Percentiles rank a stretch among this genome's conserved stretches.
Evolutionary conservation across 2,113 vertebrate genomes (phyloP).

Genomic region (Cinclus cinclus): DNA sequence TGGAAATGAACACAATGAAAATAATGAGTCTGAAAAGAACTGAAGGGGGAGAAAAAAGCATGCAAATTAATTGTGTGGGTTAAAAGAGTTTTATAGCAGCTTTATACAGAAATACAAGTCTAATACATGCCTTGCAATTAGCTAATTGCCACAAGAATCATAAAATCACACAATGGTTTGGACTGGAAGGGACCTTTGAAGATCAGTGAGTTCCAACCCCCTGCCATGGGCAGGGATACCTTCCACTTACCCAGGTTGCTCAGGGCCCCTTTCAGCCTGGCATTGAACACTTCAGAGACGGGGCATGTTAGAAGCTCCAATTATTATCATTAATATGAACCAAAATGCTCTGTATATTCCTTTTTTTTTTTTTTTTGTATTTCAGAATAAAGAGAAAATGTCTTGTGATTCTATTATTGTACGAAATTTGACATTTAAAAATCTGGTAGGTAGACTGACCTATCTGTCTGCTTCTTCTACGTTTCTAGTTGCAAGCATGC

Average conservation of each 20-base stretch:
- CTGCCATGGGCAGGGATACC: background rate
- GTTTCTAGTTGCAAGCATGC: background rate
- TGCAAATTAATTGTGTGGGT: background rate
- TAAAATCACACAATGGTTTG: background rate
- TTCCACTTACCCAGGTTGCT: background rate
- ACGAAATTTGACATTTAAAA: background rate
- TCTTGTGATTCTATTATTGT: background rate
- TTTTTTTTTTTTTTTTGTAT: background rate
- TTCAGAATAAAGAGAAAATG: background rate
- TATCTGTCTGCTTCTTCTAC: background rate
- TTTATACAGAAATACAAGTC: background rate
- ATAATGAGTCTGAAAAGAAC: background rate
- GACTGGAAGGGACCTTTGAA: background rate
- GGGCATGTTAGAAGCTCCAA: background rate
- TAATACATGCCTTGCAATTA: background rate
- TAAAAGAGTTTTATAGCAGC: background rate
- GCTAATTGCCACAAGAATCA: background rate
- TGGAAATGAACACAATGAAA: background rate
- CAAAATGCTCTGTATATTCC: background rate
- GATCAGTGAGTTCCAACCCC: background rate
- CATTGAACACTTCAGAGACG: background rate
- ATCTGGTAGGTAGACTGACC: background rate
- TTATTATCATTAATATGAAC: background rate
- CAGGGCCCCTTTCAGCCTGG: background rate
- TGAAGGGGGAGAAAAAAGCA: background rate